Base-by-base conservation (phyloP, 2,113 vertebrate species). In the Odobenus rosmarus region DNA sequence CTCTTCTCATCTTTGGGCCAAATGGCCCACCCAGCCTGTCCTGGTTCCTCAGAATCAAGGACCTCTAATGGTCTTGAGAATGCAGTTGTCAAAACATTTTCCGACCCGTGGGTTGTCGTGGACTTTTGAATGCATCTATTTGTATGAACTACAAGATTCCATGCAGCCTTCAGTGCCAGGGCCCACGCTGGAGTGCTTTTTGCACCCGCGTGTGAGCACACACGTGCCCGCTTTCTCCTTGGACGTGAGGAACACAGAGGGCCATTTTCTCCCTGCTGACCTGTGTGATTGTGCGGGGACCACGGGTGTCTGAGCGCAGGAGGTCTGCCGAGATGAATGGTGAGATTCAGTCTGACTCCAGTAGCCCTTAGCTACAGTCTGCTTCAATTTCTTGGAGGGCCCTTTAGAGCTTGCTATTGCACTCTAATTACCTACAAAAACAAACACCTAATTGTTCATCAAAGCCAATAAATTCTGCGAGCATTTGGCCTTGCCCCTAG, bases 391-490 rank as follows among this genome's bases (percentile, higher is more conserved):
- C 97, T 97, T 96, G 18, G 76, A 86, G 95, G 80, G 57, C 55
- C 79, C 59, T 88, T 96, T 95, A 85, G 86, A 94, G 88, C 53
- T n/a, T 95, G 88, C 87, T 96, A 46, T 28, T 93, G 71, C 93
- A 74, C 92, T 86, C 85, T 97, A 93, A 94, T 97, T 96, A 95
- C 71, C 55, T 95, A 24, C 85, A 93, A 92, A 93, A 97, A 98
- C 62, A 97, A 98, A 80, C 96, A 96, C 93, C 86, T 95, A 93
- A 92, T 98, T 97, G 89, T 98, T 98, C 36, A 61, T 93, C 89
- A 96, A 96, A 97, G 93, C 92, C 96, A 72, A 13, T 96, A 94
- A 93, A 96, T 90, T 14, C 0, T 93, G 93, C 87, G 91, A 91
- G 92, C 51, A 3, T 95, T 97, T 85, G 97, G 95, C 83, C 88